Evolutionary conservation across 2,113 vertebrate species (phyloP).

Genomic region (Erythrolamprus reginae): DNA sequence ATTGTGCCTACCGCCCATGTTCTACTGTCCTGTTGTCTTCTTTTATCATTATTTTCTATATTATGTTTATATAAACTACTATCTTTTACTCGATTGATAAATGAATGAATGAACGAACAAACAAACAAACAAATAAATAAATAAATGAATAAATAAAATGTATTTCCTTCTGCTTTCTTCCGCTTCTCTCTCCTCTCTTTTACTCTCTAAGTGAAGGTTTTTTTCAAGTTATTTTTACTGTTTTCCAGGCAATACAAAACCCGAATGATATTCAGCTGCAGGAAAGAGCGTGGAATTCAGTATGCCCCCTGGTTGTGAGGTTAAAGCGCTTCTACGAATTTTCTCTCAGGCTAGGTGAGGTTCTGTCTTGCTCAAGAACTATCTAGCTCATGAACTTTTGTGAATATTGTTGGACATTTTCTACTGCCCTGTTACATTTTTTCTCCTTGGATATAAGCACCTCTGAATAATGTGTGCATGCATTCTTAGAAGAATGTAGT

Average conservation of each 20-base stretch:
- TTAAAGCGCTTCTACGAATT: slow-evolving; percentile 96
- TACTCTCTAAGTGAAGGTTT: background rate
- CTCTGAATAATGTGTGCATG: background rate
- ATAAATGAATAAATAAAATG: too few relatives aligned
- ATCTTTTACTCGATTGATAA: too few relatives aligned
- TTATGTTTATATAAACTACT: too few relatives aligned
- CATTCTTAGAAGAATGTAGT: background rate
- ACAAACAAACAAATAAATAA: too few relatives aligned
- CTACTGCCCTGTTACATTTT: background rate
- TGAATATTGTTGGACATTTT: background rate
- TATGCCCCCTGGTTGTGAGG: slow-evolving; percentile 92
- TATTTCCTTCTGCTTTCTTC: too few relatives aligned
- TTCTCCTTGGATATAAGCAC: background rate
- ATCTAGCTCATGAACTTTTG: background rate
- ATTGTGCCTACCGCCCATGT: too few relatives aligned
- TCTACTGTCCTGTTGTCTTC: too few relatives aligned
- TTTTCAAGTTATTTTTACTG: background rate
- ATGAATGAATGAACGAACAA: too few relatives aligned
- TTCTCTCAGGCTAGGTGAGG: slow-evolving; percentile 88
- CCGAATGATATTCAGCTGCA: slow-evolving; percentile 88
- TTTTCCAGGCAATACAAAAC: slow-evolving; percentile 91
- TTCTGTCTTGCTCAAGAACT: background rate
- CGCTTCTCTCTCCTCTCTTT: too few relatives aligned
- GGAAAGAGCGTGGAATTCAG: slow-evolving; percentile 93
- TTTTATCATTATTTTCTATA: too few relatives aligned